phyloP scores from a whole-genome alignment of 1,140 invertebrate species.

The Camponotus vicinus region DNA sequence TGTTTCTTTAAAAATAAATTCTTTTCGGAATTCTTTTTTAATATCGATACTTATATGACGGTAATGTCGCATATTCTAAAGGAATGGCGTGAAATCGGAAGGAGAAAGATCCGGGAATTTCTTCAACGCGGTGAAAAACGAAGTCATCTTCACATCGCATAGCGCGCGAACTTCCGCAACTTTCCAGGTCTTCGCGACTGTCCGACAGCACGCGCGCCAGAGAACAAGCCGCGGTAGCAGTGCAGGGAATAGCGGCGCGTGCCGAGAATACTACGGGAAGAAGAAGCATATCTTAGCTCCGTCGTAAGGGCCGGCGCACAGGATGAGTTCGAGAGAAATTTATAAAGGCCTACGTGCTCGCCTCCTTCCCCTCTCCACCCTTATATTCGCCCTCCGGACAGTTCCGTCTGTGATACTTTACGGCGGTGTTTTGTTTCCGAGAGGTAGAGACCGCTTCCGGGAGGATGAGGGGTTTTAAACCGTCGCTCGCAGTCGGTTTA shows the following conservation, averaged over 20 bases:
- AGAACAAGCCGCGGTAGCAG: slow-evolving; percentile 53
- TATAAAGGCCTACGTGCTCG: slow-evolving; percentile 84
- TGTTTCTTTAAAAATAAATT: neutral
- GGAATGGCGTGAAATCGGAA: neutral
- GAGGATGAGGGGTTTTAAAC: slow-evolving; percentile 72
- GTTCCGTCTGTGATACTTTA: slow-evolving; percentile 77
- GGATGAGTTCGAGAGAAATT: slow-evolving; percentile 80
- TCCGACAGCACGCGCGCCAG: slow-evolving; percentile 49
- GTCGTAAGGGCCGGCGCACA: slow-evolving; percentile 38
- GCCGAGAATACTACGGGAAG: slow-evolving; percentile 79
- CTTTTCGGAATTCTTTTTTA: neutral
- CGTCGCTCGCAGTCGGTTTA: slow-evolving; percentile 83
- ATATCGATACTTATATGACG: neutral
- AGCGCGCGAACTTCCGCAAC: slow-evolving; percentile 42
- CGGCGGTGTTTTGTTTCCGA: slow-evolving; percentile 80
- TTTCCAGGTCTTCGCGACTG: slow-evolving; percentile 49
- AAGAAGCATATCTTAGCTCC: slow-evolving; percentile 73
- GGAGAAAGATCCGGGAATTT: slow-evolving; percentile 26
- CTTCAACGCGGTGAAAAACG: slow-evolving; percentile 3
- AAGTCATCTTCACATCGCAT: slow-evolving; percentile 30
- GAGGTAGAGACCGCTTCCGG: neutral
- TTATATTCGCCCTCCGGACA: slow-evolving; percentile 29
- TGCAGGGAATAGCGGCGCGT: slow-evolving; percentile 72
- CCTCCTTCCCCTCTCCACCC: slow-evolving; percentile 44
- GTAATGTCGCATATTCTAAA: neutral